Evolutionary conservation across 2,797 vertebrate species (phyloP), one percentile per base, ranked within the genome.

Genomic region (Sphaeramia orbicularis): DNA sequence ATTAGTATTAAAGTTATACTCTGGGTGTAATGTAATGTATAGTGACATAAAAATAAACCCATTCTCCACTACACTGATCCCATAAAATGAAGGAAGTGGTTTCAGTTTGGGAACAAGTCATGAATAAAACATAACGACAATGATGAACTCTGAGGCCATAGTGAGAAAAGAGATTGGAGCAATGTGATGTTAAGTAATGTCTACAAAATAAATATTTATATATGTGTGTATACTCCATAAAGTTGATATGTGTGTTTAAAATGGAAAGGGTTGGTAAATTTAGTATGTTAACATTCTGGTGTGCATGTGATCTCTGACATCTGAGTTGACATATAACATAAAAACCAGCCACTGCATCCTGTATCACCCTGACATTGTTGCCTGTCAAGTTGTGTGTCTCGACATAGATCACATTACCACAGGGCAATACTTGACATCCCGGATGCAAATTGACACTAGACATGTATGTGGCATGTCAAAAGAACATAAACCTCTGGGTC

Each of bases 401-500:
- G 72, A 85, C 76, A 63, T 24, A 65, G 37, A 74, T 71, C 55
- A 73, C 37, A 11, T 60, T 41, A 27, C 30, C 60, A 78, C 65
- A 52, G 44, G 7, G 5, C 19, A 43, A 37, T 15, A 11, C 55
- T 61, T 62, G n/a, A 38, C 65, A 48, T 65, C 63, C 58, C 66
- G 66, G 59, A 73, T 71, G 57, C 44, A 81, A 68, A 79, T 61
- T 15, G 15, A 71, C 58, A 40, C 13, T 2, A 21, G 37, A 11
- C 40, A 60, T 48, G 44, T 64, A 38, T 72, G 47, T 54, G 77
- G 67, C 70, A 71, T 49, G 58, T 59, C 36, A 9, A 58, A 61
- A 58, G 61, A 48, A 85, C 68, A 37, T 59, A 71, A 45, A 60
- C 66, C 77, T 81, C 74, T 30, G 42, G 50, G 65, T 74, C 9